phyloP scores from a whole-genome alignment of 2,113 vertebrate species.

The Campylomormyrus tamandua region DNA sequence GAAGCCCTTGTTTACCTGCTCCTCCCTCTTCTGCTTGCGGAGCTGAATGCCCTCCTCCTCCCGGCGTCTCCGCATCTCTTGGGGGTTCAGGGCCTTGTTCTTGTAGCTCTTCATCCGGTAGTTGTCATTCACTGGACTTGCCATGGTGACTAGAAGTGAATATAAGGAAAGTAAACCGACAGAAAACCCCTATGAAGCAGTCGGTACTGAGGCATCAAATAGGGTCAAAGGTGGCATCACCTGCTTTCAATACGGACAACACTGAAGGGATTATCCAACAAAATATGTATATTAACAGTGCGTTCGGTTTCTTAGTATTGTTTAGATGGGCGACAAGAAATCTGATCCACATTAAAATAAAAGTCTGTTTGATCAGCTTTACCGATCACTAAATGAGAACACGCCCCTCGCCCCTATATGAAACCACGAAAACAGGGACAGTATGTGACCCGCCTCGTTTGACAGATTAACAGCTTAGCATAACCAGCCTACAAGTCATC shows the following conservation, averaged over 20 bases:
- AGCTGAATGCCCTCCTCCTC: conserved; percentile 90
- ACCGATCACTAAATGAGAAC: not conserved
- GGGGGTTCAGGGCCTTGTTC: conserved; percentile 87
- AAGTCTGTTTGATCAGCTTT: not conserved
- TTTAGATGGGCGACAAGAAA: not conserved
- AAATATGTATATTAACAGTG: not conserved
- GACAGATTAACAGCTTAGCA: not conserved
- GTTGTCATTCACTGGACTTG: conserved; percentile 78
- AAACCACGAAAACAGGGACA: not conserved
- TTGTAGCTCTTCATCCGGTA: conserved; percentile 89
- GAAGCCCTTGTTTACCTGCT: conserved; percentile 64
- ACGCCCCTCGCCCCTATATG: not conserved
- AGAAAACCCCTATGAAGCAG: not conserved
- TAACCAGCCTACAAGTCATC: not conserved
- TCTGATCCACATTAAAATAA: not conserved
- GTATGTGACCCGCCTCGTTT: not conserved
- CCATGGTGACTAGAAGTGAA: conserved; percentile 64
- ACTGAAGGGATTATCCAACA: not conserved
- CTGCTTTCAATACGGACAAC: not conserved
- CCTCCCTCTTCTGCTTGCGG: conserved; percentile 86
- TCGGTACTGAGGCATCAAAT: not conserved
- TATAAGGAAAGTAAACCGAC: not conserved
- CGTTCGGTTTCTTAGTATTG: not conserved
- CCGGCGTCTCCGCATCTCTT: conserved; percentile 85
- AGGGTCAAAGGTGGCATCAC: not conserved